Evolutionary conservation across 2,888 invertebrate species (phyloP), one percentile per base, ranked within the genome.

Genomic region (Pyrrhia umbra): DNA sequence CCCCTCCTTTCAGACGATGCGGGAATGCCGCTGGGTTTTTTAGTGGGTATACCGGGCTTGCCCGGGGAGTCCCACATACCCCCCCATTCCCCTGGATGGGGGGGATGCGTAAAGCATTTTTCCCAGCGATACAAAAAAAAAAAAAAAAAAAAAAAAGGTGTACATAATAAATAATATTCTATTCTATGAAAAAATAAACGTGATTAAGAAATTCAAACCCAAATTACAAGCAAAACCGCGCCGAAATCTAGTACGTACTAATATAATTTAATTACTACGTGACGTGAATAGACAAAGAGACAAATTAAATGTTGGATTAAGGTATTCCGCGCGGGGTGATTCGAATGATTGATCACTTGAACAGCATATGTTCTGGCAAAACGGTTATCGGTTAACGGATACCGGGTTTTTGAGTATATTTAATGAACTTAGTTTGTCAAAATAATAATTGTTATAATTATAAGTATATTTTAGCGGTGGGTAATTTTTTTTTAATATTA

Each of bases 281-380:
- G 68, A 70, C 63, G 42, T 15, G 66, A 63, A 63, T 73, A 68
- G 79, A 70, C 68, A 71, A 69, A 71, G 76, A 75, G 67, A 76
- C 78, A 80, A 80, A 80, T 72, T 79, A 80, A 75, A 79, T 75
- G 76, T 61, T 63, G 68, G 71, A 76, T 75, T 75, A 69, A 75
- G 70, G 81, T 85, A 89, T 88, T 88, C 90, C 90, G 79, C 5
- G 64, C 55, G 88, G 90, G 84, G 89, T 90, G 86, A 90, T 90
- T 81, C 72, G 72, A 59, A 82, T 87, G 88, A 90, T 84, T 82
- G 88, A 90, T 90, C 83, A 76, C 63, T 45, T 34, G 37, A 49
- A 60, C 42, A 63, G 46, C 64, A 75, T 64, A 55, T 63, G 76
- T 58, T 52, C 50, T 21, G 40, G 5, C 23, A 21, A 20, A 58